phyloP scores from a whole-genome alignment of 2,888 invertebrate species.

The Zelleria hepariella region DNA sequence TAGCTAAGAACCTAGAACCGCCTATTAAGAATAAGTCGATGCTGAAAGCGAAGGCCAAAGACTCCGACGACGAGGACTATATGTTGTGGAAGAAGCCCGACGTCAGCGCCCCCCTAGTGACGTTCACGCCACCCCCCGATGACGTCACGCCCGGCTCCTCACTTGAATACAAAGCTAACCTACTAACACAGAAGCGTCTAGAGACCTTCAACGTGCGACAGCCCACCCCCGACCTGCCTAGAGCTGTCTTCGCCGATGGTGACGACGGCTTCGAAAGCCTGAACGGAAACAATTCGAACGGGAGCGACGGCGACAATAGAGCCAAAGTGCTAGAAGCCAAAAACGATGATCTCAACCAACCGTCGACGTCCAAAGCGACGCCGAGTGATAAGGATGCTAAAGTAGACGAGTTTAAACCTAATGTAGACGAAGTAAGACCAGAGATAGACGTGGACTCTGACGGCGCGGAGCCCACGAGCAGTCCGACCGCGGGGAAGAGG shows the following conservation, averaged over 20 bases:
- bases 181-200: slow-evolving; percentile 57
- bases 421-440: slow-evolving; percentile 30
- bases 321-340: slow-evolving; percentile 19
- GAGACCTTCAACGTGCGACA: slow-evolving; percentile 57
- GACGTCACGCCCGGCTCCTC: slow-evolving; percentile 40
- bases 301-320: slow-evolving; percentile 63
- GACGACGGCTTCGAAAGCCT: slow-evolving; percentile 91
- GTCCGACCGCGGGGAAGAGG: slow-evolving; percentile 41
- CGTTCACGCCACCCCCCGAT: slow-evolving; percentile 58
- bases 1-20: slow-evolving; percentile 36
- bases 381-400: slow-evolving; percentile 14
- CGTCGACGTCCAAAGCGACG: slow-evolving; percentile 18
- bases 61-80: slow-evolving; percentile 65
- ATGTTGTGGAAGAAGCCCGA: slow-evolving; percentile 64
- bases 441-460: slow-evolving; percentile 45
- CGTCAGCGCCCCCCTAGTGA: slow-evolving; percentile 48
- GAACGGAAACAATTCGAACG: slow-evolving; percentile 84
- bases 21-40: slow-evolving; percentile 39
- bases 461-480: slow-evolving; percentile 38
- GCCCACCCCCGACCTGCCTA: slow-evolving; percentile 10
- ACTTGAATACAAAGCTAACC: slow-evolving; percentile 43
- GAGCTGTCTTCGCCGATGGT: slow-evolving; percentile 58
- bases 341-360: slow-evolving; percentile 5
- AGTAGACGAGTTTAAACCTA: slow-evolving; percentile 27
- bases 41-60: slow-evolving; percentile 52